A percentile compares a stretch with the other conserved stretches of the same genome.
Conservation (phyloP, 2,888 invertebrate genomes). For the Agonopterix arenella region DNA sequence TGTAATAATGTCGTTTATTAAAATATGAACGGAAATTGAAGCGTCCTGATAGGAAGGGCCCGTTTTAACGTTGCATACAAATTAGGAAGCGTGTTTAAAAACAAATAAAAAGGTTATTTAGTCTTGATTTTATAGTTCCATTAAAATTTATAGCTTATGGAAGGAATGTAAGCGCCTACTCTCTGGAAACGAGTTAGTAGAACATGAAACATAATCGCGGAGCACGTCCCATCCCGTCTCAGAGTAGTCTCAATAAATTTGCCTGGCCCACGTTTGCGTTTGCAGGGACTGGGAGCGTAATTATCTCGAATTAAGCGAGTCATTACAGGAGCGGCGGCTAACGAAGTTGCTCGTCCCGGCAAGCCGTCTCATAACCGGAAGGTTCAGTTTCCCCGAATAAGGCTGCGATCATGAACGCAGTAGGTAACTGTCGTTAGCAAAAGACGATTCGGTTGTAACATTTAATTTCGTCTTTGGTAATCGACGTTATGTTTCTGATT, state of each 20-base stretch:
- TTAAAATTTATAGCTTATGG: slow-evolving; percentile 47
- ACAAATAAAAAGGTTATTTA: slow-evolving; percentile 54
- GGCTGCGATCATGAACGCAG: slow-evolving; percentile 48
- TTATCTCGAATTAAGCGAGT: slow-evolving; percentile 70
- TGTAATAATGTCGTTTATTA: slow-evolving; percentile 58
- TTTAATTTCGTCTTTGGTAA: slow-evolving; percentile 30
- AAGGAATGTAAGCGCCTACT: slow-evolving; percentile 42
- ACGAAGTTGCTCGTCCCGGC: slow-evolving; percentile 51
- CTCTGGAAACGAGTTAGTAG: slow-evolving; percentile 33
- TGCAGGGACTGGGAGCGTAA: slow-evolving; percentile 40
- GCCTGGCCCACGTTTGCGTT: slow-evolving; percentile 46
- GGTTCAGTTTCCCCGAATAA: slow-evolving; percentile 60
- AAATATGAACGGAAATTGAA: slow-evolving; percentile 65
- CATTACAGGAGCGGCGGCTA: slow-evolving; percentile 57
- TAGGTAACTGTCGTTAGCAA: slow-evolving; percentile 36
- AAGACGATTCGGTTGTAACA: slow-evolving; percentile 41
- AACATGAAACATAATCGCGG: slow-evolving; percentile 28
- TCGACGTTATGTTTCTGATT: slow-evolving; percentile 35
- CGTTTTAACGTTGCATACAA: slow-evolving; percentile 54
- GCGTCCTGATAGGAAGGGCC: slow-evolving; percentile 66
- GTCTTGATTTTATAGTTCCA: slow-evolving; percentile 37
- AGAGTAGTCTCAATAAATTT: slow-evolving; percentile 51
- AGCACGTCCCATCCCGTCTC: slow-evolving; percentile 25
- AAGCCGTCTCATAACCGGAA: slow-evolving; percentile 50
- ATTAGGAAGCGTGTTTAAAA: slow-evolving; percentile 51